A percentile compares a stretch with the other conserved stretches of the same genome.
phyloP scores from a whole-genome alignment of 23 tunicate genomes.

The Diplosoma virens region DNA sequence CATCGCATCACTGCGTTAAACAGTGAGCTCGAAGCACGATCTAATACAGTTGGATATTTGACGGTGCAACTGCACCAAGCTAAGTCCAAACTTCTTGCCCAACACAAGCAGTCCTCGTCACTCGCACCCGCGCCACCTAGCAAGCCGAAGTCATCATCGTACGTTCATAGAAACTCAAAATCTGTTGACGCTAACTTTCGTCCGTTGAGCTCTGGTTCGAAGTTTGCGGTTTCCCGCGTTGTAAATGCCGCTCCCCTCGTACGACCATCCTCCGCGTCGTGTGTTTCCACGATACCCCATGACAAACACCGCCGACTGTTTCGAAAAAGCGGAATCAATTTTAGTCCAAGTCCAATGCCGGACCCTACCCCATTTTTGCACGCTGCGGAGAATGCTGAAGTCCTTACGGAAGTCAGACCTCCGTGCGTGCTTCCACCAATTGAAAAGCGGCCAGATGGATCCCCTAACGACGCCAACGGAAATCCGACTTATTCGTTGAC shows the following conservation, averaged over 20 bases:
- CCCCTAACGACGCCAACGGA: slow-evolving; percentile 11
- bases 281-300: background rate
- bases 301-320: slow-evolving; percentile 10
- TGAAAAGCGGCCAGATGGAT: background rate
- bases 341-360: slow-evolving; percentile 60
- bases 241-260: background rate
- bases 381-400: slow-evolving; percentile 19
- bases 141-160: background rate
- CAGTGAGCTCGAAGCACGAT: slow-evolving; percentile 39
- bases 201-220: background rate
- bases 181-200: slow-evolving; percentile 27
- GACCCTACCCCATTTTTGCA: slow-evolving; percentile 54
- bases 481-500: background rate
- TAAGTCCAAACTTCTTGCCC: slow-evolving; percentile 39
- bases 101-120: slow-evolving; percentile 2
- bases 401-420: background rate
- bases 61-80: slow-evolving; percentile 66
- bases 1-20: slow-evolving; percentile 35
- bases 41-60: slow-evolving; percentile 46
- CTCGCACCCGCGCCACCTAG: slow-evolving; percentile 9
- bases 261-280: slow-evolving; percentile 17
- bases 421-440: slow-evolving; percentile 57
- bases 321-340: slow-evolving; percentile 2
- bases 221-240: background rate
- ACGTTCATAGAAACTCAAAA: slow-evolving; percentile 26